Percentiles rank a stretch among this genome's conserved stretches.
These are phyloP conservation scores for Cerceris rybyensis DNA, from an alignment of 2,888 invertebrate species.

Conservation along the genomic window DNA sequence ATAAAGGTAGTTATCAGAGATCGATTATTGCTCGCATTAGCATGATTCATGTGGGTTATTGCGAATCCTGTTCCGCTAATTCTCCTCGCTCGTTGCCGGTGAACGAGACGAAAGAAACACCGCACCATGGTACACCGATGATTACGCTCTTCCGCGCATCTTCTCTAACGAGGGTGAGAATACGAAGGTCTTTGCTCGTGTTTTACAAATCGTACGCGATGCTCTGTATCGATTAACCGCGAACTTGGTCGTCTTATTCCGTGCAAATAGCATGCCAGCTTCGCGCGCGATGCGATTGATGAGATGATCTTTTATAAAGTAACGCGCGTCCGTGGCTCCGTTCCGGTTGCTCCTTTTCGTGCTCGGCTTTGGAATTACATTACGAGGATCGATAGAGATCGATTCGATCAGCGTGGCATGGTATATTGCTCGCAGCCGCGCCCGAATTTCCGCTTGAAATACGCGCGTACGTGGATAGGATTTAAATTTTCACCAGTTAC, in stretches of 20 bases:
- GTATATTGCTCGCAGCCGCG: constrained; percentile 30
- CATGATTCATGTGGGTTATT: constrained; percentile 31
- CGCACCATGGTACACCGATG: background rate
- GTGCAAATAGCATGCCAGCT: no score
- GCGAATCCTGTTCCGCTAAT: constrained; percentile 1
- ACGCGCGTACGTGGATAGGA: constrained; percentile 42
- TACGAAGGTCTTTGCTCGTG: no score
- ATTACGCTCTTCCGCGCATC: background rate
- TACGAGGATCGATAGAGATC: constrained; percentile 48
- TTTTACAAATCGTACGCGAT: no score
- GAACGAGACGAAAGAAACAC: background rate
- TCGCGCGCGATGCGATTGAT: no score
- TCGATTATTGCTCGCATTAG: constrained; percentile 43
- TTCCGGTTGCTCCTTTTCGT: constrained; percentile 26
- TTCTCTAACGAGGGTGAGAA: no score
- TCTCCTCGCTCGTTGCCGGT: background rate
- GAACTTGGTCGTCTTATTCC: no score
- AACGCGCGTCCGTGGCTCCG: background rate
- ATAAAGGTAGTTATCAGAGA: constrained; percentile 28
- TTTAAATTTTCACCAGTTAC: constrained; percentile 55
- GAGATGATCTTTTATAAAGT: no score
- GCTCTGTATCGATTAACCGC: no score
- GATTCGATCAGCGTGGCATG: constrained; percentile 32
- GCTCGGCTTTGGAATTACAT: constrained; percentile 37
- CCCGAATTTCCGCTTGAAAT: constrained; percentile 53